These are phyloP conservation scores for Limosa lapponica DNA, from an alignment of 2,797 vertebrate species.

Conservation along the genomic window DNA sequence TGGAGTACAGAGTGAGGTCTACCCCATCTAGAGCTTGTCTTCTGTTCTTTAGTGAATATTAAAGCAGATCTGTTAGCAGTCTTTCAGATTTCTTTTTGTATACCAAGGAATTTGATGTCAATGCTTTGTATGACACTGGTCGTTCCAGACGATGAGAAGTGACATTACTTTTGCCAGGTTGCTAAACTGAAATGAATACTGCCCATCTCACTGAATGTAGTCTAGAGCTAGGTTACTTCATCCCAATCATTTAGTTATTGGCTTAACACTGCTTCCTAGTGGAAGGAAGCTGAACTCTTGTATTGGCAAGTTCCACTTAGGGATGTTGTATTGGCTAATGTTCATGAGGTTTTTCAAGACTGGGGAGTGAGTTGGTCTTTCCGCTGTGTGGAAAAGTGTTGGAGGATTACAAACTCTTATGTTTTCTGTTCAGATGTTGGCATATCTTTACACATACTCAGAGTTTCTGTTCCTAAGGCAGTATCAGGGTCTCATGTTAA, in stretches of 20 bases:
- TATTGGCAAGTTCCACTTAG: not conserved
- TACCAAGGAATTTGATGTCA: not conserved
- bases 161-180: not conserved
- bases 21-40: not conserved
- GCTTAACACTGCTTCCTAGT: not conserved
- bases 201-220: fast-evolving
- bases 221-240: not conserved
- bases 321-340: not conserved
- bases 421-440: not conserved
- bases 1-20: fast-evolving
- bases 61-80: not conserved
- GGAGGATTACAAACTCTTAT: not conserved
- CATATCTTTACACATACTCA: not conserved
- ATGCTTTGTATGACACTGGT: not conserved
- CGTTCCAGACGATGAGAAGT: not conserved
- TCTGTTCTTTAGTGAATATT: fast-evolving
- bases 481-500: not conserved
- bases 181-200: not conserved
- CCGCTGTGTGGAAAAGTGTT: not conserved
- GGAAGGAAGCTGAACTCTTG: not conserved
- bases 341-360: fast-evolving
- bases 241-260: fast-evolving
- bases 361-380: not conserved
- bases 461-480: not conserved
- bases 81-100: not conserved